phyloP scores from a whole-genome alignment of 1,140 invertebrate species.

The Rhyacophila brunnea region DNA sequence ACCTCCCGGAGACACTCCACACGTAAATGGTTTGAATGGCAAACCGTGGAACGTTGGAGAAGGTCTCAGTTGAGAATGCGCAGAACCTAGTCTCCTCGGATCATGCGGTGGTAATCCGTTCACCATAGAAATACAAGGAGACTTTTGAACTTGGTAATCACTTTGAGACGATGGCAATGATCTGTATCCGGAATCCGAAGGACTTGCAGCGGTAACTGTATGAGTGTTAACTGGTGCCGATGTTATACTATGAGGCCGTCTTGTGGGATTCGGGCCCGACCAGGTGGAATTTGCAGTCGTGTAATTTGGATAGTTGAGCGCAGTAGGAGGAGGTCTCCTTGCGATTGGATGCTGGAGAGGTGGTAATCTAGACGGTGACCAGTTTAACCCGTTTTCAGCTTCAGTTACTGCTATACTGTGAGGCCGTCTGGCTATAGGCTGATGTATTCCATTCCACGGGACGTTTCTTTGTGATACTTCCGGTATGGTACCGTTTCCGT shows the following conservation, averaged over 20 bases:
- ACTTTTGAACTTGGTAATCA: constrained; percentile 61
- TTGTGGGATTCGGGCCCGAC: constrained; percentile 51
- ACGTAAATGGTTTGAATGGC: constrained; percentile 53
- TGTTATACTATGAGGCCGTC: constrained; percentile 48
- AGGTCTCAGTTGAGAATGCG: constrained; percentile 45
- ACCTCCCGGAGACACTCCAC: constrained; percentile 50
- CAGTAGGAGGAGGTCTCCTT: constrained; percentile 41
- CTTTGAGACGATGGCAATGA: constrained; percentile 59
- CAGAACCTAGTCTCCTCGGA: constrained; percentile 23
- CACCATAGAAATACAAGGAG: constrained; percentile 35
- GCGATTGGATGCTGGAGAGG: constrained; percentile 42
- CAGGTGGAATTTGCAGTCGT: constrained; percentile 46
- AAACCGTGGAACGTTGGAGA: constrained; percentile 64
- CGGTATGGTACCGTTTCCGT: constrained; percentile 3
- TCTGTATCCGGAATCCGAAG: constrained; percentile 56
- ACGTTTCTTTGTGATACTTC: constrained; percentile 34
- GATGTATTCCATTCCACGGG: constrained; percentile 48
- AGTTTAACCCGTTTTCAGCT: constrained; percentile 41
- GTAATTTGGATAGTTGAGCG: constrained; percentile 45
- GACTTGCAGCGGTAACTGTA: constrained; percentile 39
- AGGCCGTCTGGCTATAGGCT: constrained; percentile 48
- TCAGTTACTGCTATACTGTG: constrained; percentile 50
- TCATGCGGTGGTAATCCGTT: constrained; percentile 29
- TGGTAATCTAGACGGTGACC: constrained; percentile 42
- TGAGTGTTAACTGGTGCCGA: constrained; percentile 27